phyloP scores from a whole-genome alignment of 2,113 vertebrate genomes.

The Donacobius atricapilla region DNA sequence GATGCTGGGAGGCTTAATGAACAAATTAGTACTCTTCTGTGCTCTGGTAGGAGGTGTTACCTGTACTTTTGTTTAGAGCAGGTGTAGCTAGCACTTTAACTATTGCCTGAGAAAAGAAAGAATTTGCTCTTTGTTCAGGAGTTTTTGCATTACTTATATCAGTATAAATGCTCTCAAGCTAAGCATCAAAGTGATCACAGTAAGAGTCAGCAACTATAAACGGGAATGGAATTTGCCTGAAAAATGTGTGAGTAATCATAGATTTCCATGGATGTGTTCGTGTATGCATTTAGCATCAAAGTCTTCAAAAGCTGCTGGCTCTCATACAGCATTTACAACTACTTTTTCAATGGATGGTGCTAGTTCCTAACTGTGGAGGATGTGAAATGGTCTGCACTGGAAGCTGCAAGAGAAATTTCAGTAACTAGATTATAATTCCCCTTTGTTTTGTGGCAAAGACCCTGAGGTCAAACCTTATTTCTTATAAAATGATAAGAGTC shows the following conservation, averaged over 20 bases:
- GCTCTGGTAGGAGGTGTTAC: slow-evolving; percentile 4
- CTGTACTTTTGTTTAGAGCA: background rate
- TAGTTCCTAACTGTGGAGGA: background rate
- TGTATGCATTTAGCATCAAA: background rate
- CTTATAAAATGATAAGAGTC: background rate
- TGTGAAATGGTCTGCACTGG: background rate
- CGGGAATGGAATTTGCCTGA: background rate
- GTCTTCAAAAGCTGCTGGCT: background rate
- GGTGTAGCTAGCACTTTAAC: background rate
- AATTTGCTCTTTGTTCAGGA: background rate
- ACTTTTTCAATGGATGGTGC: background rate
- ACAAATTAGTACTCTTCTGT: slow-evolving; percentile 13
- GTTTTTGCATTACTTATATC: background rate
- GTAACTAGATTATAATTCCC: background rate
- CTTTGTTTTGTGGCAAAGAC: background rate
- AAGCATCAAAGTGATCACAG: background rate
- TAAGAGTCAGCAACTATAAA: background rate
- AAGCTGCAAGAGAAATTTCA: background rate
- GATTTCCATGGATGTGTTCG: background rate
- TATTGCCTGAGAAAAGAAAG: background rate
- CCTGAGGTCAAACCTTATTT: background rate
- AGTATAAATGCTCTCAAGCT: background rate
- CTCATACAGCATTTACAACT: background rate
- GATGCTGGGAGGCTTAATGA: slow-evolving; percentile 35
- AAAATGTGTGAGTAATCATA: background rate